Percentiles rank a stretch among this genome's conserved stretches.
Evolutionary conservation across 2,888 invertebrate genomes (phyloP).

Genomic region (Calameuta idolon): DNA sequence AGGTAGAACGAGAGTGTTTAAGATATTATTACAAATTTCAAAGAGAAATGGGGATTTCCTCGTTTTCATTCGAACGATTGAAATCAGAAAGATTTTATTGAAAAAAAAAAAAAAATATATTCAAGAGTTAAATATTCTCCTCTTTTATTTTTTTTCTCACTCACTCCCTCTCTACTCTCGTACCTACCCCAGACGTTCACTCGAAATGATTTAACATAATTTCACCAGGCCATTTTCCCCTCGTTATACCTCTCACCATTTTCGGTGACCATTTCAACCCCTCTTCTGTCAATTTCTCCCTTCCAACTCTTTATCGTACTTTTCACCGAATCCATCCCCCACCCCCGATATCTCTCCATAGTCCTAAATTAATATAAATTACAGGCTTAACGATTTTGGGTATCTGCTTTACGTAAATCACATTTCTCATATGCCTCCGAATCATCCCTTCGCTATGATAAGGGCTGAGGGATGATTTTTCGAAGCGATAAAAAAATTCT

Average conservation of each 20-base stretch:
- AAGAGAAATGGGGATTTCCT: not conserved
- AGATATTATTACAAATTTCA: not conserved
- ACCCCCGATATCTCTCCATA: not conserved
- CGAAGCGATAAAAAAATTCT: not conserved
- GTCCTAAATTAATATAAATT: not conserved
- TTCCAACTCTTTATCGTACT: not conserved
- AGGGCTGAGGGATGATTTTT: not conserved
- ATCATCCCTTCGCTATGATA: not conserved
- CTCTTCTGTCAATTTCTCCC: not conserved
- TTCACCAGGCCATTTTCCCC: not conserved
- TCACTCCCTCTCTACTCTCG: constrained; percentile 9
- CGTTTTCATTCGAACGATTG: not conserved
- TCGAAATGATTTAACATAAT: not conserved
- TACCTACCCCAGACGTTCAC: not conserved
- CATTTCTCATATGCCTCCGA: not conserved
- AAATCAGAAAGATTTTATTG: constrained; percentile 33
- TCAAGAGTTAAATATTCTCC: constrained; percentile 10
- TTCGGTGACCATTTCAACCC: not conserved
- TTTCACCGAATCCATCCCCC: not conserved
- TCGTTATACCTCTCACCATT: not conserved
- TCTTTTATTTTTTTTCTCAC: constrained; percentile 15
- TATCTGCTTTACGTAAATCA: not conserved
- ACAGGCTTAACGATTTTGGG: not conserved
- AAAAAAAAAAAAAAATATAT: constrained; percentile 44
- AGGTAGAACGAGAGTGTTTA: not conserved